Evolutionary conservation across 2,797 vertebrate species (phyloP), one percentile per base, ranked within the genome.

Genomic region (Chrysolophus pictus): DNA sequence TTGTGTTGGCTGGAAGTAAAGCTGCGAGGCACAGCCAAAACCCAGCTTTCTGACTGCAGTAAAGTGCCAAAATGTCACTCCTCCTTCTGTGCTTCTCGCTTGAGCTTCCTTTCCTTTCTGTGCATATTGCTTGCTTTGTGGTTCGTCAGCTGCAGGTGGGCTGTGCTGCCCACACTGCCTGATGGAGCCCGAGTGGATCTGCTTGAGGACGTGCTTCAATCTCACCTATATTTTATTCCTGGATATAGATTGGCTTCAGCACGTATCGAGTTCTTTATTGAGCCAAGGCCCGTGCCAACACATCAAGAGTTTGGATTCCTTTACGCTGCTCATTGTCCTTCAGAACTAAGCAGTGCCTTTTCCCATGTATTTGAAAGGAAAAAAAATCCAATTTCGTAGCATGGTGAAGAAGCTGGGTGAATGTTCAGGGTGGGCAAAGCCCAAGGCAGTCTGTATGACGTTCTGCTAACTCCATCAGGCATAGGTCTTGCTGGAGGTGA

Each of bases 31-130:
- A 33, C 21, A 69, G 93, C 90, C 92, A 92, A 93, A 92, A 2
- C 56, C 70, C 15, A 3, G 59, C 58, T 28, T 93, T 85, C 39
- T 74, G 88, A 76, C 37, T n/a, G 82, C 62, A 65, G 4, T 11
- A 1, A 7, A 9, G 42, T 81, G 95, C 89, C 96, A 94, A 88
- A 88, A 76, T 85, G 76, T 90, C 94, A 93, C 63, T 92, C 71
- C 73, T 93, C 87, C 89, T 91, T 69, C 94, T 92, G 72, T 76
- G 70, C 87, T 33, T 72, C 67, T 84, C 56, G 28, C 73, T 67
- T 56, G 58, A 62, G 22, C 64, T 85, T 92, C 70, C 63, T 84
- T 73, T 60, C 59, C 33, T 59, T 87, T 5, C 19, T 44, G 65
- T 19, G n/a, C 84, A 77, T 47, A 39, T 55, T 56, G 5, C 9